A percentile compares a stretch with the other conserved stretches of the same genome.
Conservation (phyloP, 2,113 vertebrate genomes). For the Cryptotis parvus region DNA sequence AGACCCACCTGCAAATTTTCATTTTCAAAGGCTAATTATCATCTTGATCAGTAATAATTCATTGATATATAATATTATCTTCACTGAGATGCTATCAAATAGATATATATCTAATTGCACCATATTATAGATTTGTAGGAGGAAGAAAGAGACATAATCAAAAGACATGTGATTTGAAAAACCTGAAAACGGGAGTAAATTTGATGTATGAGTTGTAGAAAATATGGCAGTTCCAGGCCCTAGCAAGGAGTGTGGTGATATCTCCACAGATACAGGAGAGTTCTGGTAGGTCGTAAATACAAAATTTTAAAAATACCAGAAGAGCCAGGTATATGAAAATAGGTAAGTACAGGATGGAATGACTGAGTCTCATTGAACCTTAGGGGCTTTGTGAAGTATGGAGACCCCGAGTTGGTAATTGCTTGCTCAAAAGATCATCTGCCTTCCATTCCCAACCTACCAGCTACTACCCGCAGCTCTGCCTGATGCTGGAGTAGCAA, state of each 20-base stretch:
- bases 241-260: neutral
- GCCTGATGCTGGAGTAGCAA: neutral
- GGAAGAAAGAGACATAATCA: neutral
- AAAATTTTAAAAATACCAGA: neutral
- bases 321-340: neutral
- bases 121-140: neutral
- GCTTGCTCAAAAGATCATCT: slow-evolving; percentile 17
- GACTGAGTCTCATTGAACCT: neutral
- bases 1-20: neutral
- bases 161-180: slow-evolving; percentile 24
- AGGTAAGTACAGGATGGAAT: neutral
- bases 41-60: neutral
- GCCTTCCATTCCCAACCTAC: neutral
- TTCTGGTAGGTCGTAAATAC: neutral
- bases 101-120: neutral
- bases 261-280: neutral
- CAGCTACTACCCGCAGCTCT: neutral
- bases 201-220: neutral
- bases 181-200: neutral
- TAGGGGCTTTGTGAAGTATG: neutral
- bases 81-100: neutral
- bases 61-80: slow-evolving; percentile 1
- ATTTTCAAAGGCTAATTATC: slow-evolving; percentile 36
- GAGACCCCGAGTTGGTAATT: neutral
- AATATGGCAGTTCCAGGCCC: neutral